phyloP scores from a whole-genome alignment of 2,888 invertebrate genomes.

The Polyommatus iphigenia region DNA sequence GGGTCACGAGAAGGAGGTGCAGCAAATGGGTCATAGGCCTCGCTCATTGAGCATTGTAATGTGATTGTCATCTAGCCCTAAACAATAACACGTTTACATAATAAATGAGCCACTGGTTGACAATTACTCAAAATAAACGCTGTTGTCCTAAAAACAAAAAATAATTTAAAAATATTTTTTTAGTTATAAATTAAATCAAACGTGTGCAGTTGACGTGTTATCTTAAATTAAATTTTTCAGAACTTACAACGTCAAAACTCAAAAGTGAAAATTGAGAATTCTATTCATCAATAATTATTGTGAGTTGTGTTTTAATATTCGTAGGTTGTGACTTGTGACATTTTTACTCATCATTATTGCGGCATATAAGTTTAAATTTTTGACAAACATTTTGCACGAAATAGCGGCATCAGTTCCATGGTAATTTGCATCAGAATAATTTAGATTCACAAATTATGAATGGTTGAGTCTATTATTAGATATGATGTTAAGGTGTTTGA shows the following conservation, averaged over 20 bases:
- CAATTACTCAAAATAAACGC: not conserved
- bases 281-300: too few species aligned
- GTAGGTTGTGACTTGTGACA: not conserved
- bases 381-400: not conserved
- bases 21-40: constrained; percentile 61
- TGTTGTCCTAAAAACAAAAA: not conserved
- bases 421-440: not conserved
- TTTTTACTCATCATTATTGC: not conserved
- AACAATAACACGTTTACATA: constrained; percentile 21
- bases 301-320: too few species aligned
- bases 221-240: too few species aligned
- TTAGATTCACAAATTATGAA: not conserved
- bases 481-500: not conserved
- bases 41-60: constrained; percentile 53
- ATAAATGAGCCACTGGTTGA: not conserved
- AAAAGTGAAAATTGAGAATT: too few species aligned
- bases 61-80: constrained; percentile 58
- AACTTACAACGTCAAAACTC: too few species aligned
- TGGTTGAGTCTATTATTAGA: not conserved
- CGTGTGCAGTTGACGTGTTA: too few species aligned
- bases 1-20: constrained; percentile 62
- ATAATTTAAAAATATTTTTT: not conserved
- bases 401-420: not conserved
- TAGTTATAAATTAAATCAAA: too few species aligned
- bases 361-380: not conserved